These are phyloP conservation scores for Bombus superbus DNA, from an alignment of 1,140 invertebrate species.

Conservation along the genomic window DNA sequence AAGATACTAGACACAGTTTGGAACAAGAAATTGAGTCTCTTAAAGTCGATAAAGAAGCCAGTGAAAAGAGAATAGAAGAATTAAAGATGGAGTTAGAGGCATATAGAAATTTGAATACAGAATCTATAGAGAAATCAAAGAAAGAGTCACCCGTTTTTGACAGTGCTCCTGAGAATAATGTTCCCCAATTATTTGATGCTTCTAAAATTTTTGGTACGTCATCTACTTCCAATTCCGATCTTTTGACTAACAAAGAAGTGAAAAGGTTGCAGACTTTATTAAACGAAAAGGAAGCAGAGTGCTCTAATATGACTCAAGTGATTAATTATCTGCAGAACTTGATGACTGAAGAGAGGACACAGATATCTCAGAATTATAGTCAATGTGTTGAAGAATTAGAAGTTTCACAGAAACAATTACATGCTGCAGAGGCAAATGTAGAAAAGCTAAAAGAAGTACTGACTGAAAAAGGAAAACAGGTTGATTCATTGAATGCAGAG, in stretches of 20 bases:
- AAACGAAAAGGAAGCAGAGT: constrained; percentile 64
- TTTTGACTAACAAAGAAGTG: constrained; percentile 50
- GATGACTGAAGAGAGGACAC: constrained; percentile 50
- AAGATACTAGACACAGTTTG: constrained; percentile 50
- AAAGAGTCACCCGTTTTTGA: constrained; percentile 25
- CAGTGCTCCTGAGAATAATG: constrained; percentile 42
- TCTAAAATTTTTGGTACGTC: constrained; percentile 68
- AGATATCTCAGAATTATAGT: constrained; percentile 33
- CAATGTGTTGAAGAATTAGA: constrained; percentile 23
- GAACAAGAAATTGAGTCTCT: constrained; percentile 58
- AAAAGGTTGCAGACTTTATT: constrained; percentile 50
- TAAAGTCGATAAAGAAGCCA: constrained; percentile 41
- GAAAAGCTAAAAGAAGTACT: constrained; percentile 17
- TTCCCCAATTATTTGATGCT: constrained; percentile 69
- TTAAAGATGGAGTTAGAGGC: constrained; percentile 75
- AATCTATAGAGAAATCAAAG: constrained; percentile 76
- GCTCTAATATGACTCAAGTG: constrained; percentile 63
- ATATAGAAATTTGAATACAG: constrained; percentile 76
- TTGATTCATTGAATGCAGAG: constrained; percentile 52
- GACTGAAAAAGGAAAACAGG: constrained; percentile 30
- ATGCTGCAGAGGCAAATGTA: constrained; percentile 13
- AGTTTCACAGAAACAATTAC: constrained; percentile 32
- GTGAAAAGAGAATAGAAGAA: constrained; percentile 54
- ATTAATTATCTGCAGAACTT: constrained; percentile 45
- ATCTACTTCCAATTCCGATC: constrained; percentile 27